These are phyloP conservation scores for Antheraea yamamai DNA, from an alignment of 2,888 invertebrate genomes.

Conservation along the genomic window DNA sequence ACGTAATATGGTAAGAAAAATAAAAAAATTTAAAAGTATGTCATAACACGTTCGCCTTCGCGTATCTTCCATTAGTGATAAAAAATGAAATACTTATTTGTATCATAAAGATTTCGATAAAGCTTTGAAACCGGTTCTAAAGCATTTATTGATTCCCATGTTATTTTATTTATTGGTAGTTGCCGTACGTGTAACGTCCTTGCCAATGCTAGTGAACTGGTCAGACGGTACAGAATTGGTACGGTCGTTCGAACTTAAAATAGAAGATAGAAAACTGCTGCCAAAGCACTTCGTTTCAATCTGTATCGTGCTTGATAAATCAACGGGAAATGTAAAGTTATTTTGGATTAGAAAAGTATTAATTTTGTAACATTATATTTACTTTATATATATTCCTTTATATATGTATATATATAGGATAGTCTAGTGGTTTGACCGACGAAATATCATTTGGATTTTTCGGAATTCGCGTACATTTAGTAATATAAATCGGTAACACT, in stretches of 20 bases:
- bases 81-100: not conserved
- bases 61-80: not conserved
- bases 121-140: not conserved
- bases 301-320: not conserved
- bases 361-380: too few relatives aligned
- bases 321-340: too few relatives aligned
- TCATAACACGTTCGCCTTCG: not conserved
- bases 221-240: not conserved
- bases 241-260: not conserved
- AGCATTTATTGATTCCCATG: not conserved
- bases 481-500: too few relatives aligned
- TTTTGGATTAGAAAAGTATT: too few relatives aligned
- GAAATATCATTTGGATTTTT: too few relatives aligned
- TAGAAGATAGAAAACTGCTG: not conserved
- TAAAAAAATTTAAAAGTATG: not conserved
- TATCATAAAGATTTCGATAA: not conserved
- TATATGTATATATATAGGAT: too few relatives aligned
- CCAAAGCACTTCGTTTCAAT: not conserved
- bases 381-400: too few relatives aligned
- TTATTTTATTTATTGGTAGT: not conserved
- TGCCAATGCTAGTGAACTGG: not conserved
- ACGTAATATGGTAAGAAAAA: not conserved
- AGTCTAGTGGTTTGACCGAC: too few relatives aligned
- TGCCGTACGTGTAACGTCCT: not conserved
- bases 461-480: too few relatives aligned